phyloP scores from a whole-genome alignment of 1,140 invertebrate genomes.

The Drosophila sproati region DNA sequence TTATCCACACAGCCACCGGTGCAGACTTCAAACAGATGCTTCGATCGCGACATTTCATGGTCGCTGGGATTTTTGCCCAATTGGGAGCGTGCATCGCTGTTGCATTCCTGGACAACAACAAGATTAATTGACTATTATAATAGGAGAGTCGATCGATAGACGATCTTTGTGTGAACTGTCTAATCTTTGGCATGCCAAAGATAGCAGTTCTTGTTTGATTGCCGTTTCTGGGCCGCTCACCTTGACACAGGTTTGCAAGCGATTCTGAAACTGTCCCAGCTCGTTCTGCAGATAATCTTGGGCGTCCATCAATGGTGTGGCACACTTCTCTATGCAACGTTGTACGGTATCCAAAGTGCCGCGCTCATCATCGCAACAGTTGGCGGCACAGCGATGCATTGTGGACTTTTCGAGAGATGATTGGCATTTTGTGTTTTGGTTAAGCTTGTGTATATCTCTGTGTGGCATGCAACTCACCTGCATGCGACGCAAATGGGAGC shows the following conservation, averaged over 20 bases:
- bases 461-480: slow-evolving; percentile 87
- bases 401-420: slow-evolving; percentile 84
- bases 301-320: slow-evolving; percentile 89
- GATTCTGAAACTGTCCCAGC: slow-evolving; percentile 89
- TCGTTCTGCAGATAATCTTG: slow-evolving; percentile 91
- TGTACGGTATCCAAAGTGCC: slow-evolving; percentile 91
- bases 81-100: slow-evolving; percentile 91
- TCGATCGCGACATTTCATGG: slow-evolving; percentile 88
- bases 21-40: slow-evolving; percentile 92
- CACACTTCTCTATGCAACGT: slow-evolving; percentile 93
- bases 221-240: slow-evolving; percentile 30
- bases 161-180: too few species aligned
- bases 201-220: too few species aligned
- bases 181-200: too few species aligned
- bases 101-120: slow-evolving; percentile 86
- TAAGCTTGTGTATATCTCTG: too few species aligned
- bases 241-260: slow-evolving; percentile 94
- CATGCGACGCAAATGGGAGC: slow-evolving; percentile 91
- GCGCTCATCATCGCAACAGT: slow-evolving; percentile 92
- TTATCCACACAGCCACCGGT: slow-evolving; percentile 93
- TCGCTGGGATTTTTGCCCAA: slow-evolving; percentile 89
- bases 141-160: background rate
- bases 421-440: background rate
- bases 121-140: too few species aligned
- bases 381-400: slow-evolving; percentile 94